Conservation (phyloP, 2,888 invertebrate genomes). For the Reticulitermes lucifugus region DNA sequence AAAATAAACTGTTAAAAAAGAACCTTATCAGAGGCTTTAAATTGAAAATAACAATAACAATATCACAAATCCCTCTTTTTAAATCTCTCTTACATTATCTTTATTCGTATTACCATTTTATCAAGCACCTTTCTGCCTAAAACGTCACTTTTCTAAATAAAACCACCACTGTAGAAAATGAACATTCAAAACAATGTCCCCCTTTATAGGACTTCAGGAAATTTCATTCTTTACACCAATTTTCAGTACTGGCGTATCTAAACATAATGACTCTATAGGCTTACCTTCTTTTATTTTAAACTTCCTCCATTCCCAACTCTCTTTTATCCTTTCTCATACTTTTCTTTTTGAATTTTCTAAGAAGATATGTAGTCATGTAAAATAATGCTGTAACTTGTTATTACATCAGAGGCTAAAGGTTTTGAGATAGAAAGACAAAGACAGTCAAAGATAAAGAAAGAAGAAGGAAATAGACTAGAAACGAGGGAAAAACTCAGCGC, state of each 20-base stretch:
- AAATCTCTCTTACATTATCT: background rate
- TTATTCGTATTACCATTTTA: background rate
- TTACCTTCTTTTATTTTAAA: slow-evolving; percentile 10
- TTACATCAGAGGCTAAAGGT: slow-evolving; percentile 33
- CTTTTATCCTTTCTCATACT: background rate
- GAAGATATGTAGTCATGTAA: slow-evolving; percentile 32
- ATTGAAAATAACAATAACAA: slow-evolving; percentile 14
- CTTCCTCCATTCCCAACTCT: background rate
- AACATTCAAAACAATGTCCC: background rate
- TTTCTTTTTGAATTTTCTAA: slow-evolving; percentile 1
- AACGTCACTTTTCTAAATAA: background rate
- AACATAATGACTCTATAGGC: slow-evolving; percentile 1
- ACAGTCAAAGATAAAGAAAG: background rate
- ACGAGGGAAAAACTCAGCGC: background rate
- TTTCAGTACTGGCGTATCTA: slow-evolving; percentile 4
- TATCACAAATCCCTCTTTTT: background rate
- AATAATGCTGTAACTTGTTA: slow-evolving; percentile 32
- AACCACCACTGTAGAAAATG: background rate
- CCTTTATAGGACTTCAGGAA: background rate
- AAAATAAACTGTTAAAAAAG: background rate
- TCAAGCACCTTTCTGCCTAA: no score
- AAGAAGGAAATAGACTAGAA: background rate
- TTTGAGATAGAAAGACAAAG: slow-evolving; percentile 23
- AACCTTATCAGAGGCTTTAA: background rate
- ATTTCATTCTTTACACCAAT: slow-evolving; percentile 29